Percentiles rank a stretch among this genome's conserved stretches.
phyloP scores from a whole-genome alignment of 2,888 invertebrate genomes.

The Esperia sulphurella region DNA sequence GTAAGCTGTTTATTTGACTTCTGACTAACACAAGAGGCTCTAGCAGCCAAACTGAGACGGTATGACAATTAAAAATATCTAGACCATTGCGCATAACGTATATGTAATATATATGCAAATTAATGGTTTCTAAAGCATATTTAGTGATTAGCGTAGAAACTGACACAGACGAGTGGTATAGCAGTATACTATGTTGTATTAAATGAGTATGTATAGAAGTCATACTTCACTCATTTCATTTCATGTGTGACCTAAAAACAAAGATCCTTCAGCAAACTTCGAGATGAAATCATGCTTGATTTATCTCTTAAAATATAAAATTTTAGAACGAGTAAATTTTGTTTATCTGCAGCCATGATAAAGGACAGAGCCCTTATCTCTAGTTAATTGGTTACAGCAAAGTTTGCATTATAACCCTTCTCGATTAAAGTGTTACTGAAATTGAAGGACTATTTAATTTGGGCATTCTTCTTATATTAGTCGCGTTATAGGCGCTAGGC shows the following conservation, averaged over 20 bases:
- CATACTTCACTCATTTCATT: too few relatives aligned
- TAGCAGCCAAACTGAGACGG: too few relatives aligned
- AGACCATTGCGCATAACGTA: too few relatives aligned
- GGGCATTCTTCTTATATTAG: constrained; percentile 27
- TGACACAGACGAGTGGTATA: too few relatives aligned
- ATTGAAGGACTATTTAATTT: constrained; percentile 7
- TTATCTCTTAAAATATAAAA: constrained; percentile 25
- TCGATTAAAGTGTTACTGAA: constrained; percentile 20
- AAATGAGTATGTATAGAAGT: too few relatives aligned
- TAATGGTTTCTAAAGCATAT: too few relatives aligned
- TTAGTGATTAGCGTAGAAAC: too few relatives aligned
- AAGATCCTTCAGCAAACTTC: constrained; percentile 35
- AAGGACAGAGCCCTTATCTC: constrained; percentile 56
- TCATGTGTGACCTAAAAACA: constrained; percentile 37
- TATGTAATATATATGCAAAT: too few relatives aligned
- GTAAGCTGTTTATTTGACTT: too few relatives aligned
- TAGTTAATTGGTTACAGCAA: constrained; percentile 47
- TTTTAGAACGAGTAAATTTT: constrained; percentile 36
- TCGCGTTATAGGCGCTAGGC: constrained; percentile 38
- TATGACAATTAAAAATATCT: too few relatives aligned
- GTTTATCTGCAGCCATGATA: constrained; percentile 53
- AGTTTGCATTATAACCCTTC: constrained; percentile 35
- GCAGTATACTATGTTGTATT: too few relatives aligned
- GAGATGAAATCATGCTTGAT: constrained; percentile 51
- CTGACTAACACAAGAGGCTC: too few relatives aligned